phyloP scores from a whole-genome alignment of 2,113 vertebrate species.

The Semnornis frantzii region DNA sequence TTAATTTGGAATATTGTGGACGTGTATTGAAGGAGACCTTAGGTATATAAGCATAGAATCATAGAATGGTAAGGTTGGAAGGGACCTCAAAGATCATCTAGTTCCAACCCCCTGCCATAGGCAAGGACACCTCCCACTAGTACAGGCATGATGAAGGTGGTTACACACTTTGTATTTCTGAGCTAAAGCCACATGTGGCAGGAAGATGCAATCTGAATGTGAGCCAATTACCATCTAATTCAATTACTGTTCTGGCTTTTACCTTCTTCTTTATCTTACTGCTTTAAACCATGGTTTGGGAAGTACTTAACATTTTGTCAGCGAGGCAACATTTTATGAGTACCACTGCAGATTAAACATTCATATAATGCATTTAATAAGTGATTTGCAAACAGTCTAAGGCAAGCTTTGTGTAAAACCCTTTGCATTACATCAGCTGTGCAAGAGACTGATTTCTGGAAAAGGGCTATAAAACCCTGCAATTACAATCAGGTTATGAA shows the following conservation, averaged over 20 bases:
- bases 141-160: not conserved
- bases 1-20: not conserved
- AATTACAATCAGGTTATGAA: constrained; percentile 82
- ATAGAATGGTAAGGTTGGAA: no score
- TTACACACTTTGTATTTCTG: not conserved
- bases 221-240: not conserved
- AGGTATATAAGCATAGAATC: not conserved
- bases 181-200: not conserved
- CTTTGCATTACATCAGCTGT: constrained; percentile 43
- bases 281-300: not conserved
- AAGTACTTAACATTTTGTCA: not conserved
- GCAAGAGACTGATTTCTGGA: constrained; percentile 64
- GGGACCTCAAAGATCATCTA: no score
- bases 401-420: constrained; percentile 33
- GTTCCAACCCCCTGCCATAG: no score
- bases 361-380: constrained; percentile 32
- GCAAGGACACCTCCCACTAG: no score
- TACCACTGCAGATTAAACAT: constrained; percentile 7
- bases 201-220: not conserved
- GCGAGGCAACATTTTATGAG: not conserved
- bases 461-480: constrained; percentile 67
- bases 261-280: not conserved
- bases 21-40: not conserved
- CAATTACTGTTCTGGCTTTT: not conserved
- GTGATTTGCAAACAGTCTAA: constrained; percentile 46